A percentile compares a stretch with the other conserved stretches of the same genome.
Conservation (phyloP, 2,888 invertebrate genomes). For the Erebia ligea region DNA sequence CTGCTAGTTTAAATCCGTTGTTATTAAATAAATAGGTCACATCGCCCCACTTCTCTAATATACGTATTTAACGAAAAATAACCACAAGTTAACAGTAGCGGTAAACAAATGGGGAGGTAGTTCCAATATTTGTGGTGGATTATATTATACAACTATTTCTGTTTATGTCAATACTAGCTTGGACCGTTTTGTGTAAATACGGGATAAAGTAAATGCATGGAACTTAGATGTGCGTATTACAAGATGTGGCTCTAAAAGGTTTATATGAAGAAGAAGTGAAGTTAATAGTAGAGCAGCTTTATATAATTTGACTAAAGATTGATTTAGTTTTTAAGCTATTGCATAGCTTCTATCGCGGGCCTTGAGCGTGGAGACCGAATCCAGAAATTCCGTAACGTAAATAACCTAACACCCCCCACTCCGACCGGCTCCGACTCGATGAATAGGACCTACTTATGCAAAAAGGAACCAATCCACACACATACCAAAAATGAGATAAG, state of each 20-base stretch:
- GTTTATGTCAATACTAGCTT: slow-evolving; percentile 42
- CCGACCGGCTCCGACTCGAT: no score
- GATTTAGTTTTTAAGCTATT: no score
- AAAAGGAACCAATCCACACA: no score
- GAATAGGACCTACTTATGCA: no score
- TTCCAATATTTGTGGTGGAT: slow-evolving; percentile 43
- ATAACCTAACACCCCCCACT: no score
- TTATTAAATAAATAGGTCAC: slow-evolving; percentile 1
- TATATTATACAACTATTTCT: slow-evolving; percentile 41
- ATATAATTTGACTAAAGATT: no score
- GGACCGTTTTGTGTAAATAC: slow-evolving; percentile 41
- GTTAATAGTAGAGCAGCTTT: no score
- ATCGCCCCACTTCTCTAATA: slow-evolving; percentile 10
- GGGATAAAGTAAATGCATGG: slow-evolving; percentile 31
- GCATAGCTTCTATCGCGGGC: no score
- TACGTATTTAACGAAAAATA: slow-evolving; percentile 22
- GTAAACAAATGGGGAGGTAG: slow-evolving; percentile 27
- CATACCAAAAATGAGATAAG: no score
- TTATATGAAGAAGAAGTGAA: neutral
- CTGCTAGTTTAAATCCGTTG: neutral
- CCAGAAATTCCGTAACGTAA: no score
- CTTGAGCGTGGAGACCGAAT: no score
- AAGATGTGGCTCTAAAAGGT: neutral
- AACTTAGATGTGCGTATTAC: slow-evolving; percentile 10
- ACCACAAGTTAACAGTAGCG: slow-evolving; percentile 21